These are phyloP conservation scores for Cepaea nemoralis DNA, from an alignment of 1,140 invertebrate species.

Conservation along the genomic window DNA sequence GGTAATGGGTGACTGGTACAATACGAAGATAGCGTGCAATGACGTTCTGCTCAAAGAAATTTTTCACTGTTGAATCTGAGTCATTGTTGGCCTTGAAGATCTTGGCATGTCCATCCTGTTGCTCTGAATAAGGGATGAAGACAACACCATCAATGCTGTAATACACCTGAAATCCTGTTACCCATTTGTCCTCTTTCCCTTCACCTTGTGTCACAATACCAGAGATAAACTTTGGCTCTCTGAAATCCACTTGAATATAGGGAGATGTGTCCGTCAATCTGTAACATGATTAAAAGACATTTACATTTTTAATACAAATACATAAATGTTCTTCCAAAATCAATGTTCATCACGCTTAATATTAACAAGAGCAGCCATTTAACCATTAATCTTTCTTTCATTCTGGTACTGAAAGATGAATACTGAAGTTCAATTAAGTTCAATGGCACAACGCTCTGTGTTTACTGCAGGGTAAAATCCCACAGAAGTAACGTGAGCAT, in stretches of 20 bases:
- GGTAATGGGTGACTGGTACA: background rate
- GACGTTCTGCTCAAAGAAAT: conserved; percentile 1
- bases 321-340: background rate
- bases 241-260: background rate
- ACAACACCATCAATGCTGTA: background rate
- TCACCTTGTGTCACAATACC: conserved; percentile 2
- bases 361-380: too few species aligned
- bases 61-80: background rate
- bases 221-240: background rate
- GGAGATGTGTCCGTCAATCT: background rate
- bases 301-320: background rate
- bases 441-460: too few species aligned
- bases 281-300: background rate
- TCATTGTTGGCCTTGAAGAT: background rate
- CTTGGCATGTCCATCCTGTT: background rate
- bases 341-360: too few species aligned
- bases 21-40: background rate
- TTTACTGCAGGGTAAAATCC: too few species aligned
- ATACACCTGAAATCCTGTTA: background rate
- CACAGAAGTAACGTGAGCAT: too few species aligned
- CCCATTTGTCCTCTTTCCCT: background rate
- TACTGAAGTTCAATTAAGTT: too few species aligned
- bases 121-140: background rate
- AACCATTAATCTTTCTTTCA: too few species aligned
- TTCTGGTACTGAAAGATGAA: too few species aligned